Base-by-base conservation (phyloP, 2,113 vertebrate genomes). In the Ptilonorhynchus violaceus region DNA sequence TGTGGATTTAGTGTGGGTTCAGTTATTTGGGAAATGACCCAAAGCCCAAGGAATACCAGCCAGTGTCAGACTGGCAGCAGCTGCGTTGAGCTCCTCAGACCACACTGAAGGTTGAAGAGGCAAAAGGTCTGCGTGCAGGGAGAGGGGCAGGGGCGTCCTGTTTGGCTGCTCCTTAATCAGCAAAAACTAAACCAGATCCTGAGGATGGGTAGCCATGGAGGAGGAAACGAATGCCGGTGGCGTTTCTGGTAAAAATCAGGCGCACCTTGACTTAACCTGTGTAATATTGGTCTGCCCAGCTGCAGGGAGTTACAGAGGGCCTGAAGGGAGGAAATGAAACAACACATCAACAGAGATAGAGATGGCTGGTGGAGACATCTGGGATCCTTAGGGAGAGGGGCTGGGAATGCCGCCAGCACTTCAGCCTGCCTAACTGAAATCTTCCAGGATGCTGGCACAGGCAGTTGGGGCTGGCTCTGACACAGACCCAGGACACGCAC, bases 141-240 rank as follows among this genome's bases (percentile, higher is more conserved):
- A 82, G 55, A 47, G 50, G 27, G 27, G 25, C 47, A 46, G 37
- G 33, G 25, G 10, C 0, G 0, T 22, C 37, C 20, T 27, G 2
- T 27, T 64, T 12, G 14, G 41, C 37, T 46, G 42, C 58, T 76
- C 22, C 0, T 9, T 52, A 17, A 53, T 41, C 41, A 46, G 15
- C 31, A 19, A 11, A 4, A 84, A 62, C 27, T 78, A 42, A 68
- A 50, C 0, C 7, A 56, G 49, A 39, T 24, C 39, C 50, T 17
- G 35, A 47, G 46, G 53, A 52, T 4, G 6, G 9, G 11, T 8
- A 68, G 44, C 23, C 49, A 15, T 1, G 25, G 66, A 33, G 20
- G 24, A 58, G 17, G 23, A 72, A 35, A 15, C 15, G 9, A 33
- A 31, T 4, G 7, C 15, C 8, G 4, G 16, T 11, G 7, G 3